phyloP scores from a whole-genome alignment of 2,113 vertebrate species.

The Anser cygnoides region DNA sequence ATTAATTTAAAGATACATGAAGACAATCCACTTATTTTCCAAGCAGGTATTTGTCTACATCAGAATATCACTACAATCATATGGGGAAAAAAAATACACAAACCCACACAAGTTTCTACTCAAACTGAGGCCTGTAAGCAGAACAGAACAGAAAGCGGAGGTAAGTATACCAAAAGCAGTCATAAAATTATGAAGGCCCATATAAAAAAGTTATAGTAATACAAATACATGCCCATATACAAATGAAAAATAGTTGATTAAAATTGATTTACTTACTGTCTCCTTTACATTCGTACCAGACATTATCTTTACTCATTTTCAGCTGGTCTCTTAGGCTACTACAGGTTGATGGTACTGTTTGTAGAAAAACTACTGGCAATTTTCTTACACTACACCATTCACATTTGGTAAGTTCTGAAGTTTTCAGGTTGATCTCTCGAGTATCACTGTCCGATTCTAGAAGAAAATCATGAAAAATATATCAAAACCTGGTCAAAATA shows the following conservation, averaged over 20 bases:
- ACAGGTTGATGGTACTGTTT: conserved; percentile 84
- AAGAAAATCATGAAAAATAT: conserved; percentile 17
- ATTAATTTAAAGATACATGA: background rate
- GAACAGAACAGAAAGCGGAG: background rate
- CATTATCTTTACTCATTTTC: conserved; percentile 82
- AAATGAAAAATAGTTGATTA: background rate
- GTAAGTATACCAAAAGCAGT: background rate
- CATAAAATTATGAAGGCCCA: background rate
- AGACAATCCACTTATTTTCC: background rate
- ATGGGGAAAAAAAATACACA: background rate
- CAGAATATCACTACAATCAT: background rate
- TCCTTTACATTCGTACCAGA: conserved; percentile 89
- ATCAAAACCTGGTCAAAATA: background rate
- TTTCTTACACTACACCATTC: conserved; percentile 95
- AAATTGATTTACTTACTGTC: conserved; percentile 77
- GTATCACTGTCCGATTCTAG: conserved; percentile 72
- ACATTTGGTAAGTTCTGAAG: conserved; percentile 91
- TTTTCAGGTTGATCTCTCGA: conserved; percentile 82
- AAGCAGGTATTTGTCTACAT: background rate
- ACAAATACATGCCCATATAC: no score
- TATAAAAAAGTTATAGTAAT: background rate
- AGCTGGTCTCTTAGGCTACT: conserved; percentile 86
- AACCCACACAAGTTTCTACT: background rate
- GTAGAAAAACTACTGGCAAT: conserved; percentile 92
- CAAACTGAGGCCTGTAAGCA: background rate